Percentiles rank a stretch among this genome's conserved stretches.
These are phyloP conservation scores for Drosophila tristis DNA, from an alignment of 1,140 invertebrate species.

Conservation along the genomic window DNA sequence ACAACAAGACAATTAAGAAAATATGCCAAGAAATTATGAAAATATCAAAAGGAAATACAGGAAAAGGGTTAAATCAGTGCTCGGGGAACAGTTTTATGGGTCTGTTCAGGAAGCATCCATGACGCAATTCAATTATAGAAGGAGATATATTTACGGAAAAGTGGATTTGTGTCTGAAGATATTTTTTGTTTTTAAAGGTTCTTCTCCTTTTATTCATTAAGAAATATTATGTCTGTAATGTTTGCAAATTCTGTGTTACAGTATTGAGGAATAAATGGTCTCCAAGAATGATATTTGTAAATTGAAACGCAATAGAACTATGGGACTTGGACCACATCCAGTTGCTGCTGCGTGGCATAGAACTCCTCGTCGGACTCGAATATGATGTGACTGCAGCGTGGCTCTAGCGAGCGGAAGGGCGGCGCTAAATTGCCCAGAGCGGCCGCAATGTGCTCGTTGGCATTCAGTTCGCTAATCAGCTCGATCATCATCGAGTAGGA, in stretches of 20 bases:
- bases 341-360: constrained; percentile 6
- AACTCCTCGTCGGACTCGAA: constrained; percentile 30
- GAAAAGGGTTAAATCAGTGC: constrained; percentile 32
- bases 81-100: constrained; percentile 23
- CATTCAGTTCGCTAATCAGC: constrained; percentile 29
- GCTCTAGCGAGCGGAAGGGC: neutral
- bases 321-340: too few relatives aligned
- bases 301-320: neutral
- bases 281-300: neutral
- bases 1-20: constrained; percentile 65
- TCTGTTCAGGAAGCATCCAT: neutral
- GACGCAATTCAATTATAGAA: too few relatives aligned
- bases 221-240: too few relatives aligned
- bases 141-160: too few relatives aligned
- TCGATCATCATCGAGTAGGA: constrained; percentile 52
- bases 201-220: too few relatives aligned
- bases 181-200: too few relatives aligned
- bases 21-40: constrained; percentile 48
- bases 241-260: too few relatives aligned
- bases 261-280: neutral
- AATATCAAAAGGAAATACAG: constrained; percentile 13
- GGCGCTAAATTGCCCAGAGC: constrained; percentile 13
- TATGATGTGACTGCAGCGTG: constrained; percentile 44
- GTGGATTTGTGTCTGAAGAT: too few relatives aligned
- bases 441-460: constrained; percentile 35